Evolutionary conservation across 1,140 invertebrate species (phyloP).

Genomic region (Drosophila leontia): DNA sequence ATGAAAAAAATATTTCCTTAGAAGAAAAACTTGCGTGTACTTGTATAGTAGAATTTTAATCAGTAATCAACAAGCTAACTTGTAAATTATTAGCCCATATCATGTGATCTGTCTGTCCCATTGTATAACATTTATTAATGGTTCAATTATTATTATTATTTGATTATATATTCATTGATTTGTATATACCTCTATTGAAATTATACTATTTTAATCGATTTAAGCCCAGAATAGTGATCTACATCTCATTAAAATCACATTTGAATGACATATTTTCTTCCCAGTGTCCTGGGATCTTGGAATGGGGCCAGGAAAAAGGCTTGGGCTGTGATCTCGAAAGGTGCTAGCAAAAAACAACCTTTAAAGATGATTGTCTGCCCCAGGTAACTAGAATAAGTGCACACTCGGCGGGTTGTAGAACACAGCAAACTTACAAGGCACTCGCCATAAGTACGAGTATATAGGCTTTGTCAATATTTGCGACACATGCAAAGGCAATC

Average conservation of each 20-base stretch:
- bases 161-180: neutral
- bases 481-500: slow-evolving; percentile 70
- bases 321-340: slow-evolving; percentile 60
- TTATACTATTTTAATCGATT: neutral
- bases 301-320: slow-evolving; percentile 49
- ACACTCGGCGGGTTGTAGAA: slow-evolving; percentile 56
- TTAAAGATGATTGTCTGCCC: slow-evolving; percentile 34
- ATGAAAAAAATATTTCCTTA: neutral
- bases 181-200: neutral
- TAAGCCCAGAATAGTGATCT: neutral
- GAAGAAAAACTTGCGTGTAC: neutral
- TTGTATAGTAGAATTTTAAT: neutral
- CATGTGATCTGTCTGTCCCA: neutral
- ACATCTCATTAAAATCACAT: neutral
- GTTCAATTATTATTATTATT: neutral
- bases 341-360: slow-evolving; percentile 14
- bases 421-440: slow-evolving; percentile 56
- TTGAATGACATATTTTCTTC: neutral
- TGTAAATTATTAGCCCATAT: neutral
- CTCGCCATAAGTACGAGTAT: slow-evolving; percentile 57
- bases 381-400: slow-evolving; percentile 66
- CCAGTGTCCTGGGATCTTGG: neutral
- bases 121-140: neutral
- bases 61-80: neutral
- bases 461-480: slow-evolving; percentile 74